Percentiles rank a stretch among this genome's conserved stretches.
These are phyloP conservation scores for Pheosia tremula DNA, from an alignment of 2,888 invertebrate genomes.

Conservation along the genomic window DNA sequence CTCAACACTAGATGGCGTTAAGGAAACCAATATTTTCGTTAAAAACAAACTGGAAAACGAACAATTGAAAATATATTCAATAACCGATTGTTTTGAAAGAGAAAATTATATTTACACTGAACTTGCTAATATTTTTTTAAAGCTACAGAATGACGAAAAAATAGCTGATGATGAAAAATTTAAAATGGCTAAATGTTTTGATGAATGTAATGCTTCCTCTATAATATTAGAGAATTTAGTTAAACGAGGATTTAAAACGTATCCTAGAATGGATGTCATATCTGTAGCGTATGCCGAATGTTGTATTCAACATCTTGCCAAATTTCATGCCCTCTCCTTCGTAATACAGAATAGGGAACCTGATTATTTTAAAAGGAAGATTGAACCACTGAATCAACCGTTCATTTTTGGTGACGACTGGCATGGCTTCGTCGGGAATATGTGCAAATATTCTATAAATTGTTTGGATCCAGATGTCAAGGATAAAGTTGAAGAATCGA, in stretches of 20 bases:
- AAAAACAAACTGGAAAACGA: conserved; percentile 51
- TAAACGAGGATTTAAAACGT: conserved; percentile 5
- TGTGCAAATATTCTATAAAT: conserved; percentile 28
- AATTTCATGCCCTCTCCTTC: conserved; percentile 1
- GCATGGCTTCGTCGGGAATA: conserved; percentile 32
- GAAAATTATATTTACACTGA: conserved; percentile 59
- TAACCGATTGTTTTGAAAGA: conserved; percentile 46
- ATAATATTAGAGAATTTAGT: conserved; percentile 4
- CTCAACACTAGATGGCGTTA: conserved; percentile 27
- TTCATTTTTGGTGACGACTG: conserved; percentile 31
- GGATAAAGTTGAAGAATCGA: conserved; percentile 10
- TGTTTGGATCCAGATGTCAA: conserved; percentile 26
- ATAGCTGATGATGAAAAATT: neutral
- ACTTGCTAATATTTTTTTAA: conserved; percentile 43
- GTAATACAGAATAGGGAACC: neutral
- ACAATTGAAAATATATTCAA: conserved; percentile 44
- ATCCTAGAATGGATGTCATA: conserved; percentile 7
- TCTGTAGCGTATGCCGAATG: neutral
- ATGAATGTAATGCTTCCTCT: conserved; percentile 1
- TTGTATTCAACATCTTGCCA: neutral
- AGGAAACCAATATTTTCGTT: conserved; percentile 53
- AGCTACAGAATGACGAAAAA: conserved; percentile 40
- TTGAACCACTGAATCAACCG: conserved; percentile 9
- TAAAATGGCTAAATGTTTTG: conserved; percentile 2
- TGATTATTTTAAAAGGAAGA: conserved; percentile 1